Evolutionary conservation across 2,888 invertebrate genomes (phyloP).

Genomic region (Opisthograptis luteolata): DNA sequence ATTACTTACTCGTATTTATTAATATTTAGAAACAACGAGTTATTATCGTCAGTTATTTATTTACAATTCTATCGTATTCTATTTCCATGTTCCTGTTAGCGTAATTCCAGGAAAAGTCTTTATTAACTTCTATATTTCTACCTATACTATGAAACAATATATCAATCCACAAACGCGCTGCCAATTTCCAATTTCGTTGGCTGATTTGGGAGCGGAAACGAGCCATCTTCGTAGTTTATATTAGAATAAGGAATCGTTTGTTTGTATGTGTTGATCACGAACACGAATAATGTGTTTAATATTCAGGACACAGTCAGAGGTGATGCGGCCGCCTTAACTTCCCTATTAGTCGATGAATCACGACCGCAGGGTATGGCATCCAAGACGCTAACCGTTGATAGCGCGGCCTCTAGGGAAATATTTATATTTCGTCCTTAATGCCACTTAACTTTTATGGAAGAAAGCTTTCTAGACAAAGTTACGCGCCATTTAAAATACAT

Average conservation of each 20-base stretch:
- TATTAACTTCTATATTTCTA: no score
- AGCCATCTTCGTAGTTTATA: slow-evolving; percentile 4
- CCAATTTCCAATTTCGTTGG: slow-evolving; percentile 4
- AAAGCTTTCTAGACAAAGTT: no score
- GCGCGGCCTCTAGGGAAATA: no score
- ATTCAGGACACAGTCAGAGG: slow-evolving; percentile 60
- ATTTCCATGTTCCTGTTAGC: not conserved
- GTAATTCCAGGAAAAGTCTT: no score
- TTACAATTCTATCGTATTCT: slow-evolving; percentile 19
- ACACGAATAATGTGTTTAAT: slow-evolving; percentile 48
- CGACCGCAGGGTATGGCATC: slow-evolving; percentile 5
- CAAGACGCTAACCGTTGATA: no score
- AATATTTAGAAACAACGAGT: no score
- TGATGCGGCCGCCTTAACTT: slow-evolving; percentile 43
- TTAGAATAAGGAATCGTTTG: slow-evolving; percentile 18
- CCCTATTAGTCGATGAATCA: slow-evolving; percentile 45
- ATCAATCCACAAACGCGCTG: not conserved
- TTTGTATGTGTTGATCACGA: slow-evolving; percentile 34
- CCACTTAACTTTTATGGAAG: no score
- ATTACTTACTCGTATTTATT: no score
- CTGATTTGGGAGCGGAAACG: slow-evolving; percentile 25
- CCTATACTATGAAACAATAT: no score
- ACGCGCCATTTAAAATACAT: no score
- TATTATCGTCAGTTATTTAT: not conserved
- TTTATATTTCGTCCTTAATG: no score